Conservation (phyloP, 2,797 vertebrate species). For the Gobionotothen gibberifrons region DNA sequence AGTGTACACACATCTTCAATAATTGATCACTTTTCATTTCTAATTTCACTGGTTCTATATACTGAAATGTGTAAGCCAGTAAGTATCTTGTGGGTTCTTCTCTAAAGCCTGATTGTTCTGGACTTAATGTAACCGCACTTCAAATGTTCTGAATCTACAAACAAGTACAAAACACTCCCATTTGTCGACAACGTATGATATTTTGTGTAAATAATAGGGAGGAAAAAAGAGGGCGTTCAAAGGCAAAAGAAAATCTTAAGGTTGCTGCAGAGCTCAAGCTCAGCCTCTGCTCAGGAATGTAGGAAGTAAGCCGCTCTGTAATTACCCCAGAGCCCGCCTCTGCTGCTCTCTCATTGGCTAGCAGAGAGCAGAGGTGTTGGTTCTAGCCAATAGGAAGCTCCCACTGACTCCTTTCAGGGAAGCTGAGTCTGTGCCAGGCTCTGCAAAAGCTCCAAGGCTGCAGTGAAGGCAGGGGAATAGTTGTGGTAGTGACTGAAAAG, state of each 20-base stretch:
- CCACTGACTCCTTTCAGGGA: slow-evolving; percentile 18
- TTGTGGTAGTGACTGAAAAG: slow-evolving; percentile 60
- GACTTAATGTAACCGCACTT: background rate
- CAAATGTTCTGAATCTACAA: background rate
- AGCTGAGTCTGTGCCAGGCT: slow-evolving; percentile 53
- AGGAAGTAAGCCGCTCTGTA: slow-evolving; percentile 74
- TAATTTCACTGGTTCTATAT: background rate
- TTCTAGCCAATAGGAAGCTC: slow-evolving; percentile 41
- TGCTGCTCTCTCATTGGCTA: slow-evolving; percentile 53
- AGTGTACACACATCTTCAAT: no score
- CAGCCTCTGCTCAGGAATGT: slow-evolving; percentile 71
- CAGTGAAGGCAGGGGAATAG: slow-evolving; percentile 59
- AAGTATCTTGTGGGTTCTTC: background rate
- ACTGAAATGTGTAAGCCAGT: background rate
- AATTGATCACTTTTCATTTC: no score
- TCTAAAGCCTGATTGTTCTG: background rate
- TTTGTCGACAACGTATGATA: background rate
- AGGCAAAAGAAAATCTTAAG: slow-evolving; percentile 17
- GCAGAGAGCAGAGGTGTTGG: slow-evolving; percentile 1
- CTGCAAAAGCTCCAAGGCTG: slow-evolving; percentile 63
- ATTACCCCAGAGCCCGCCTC: slow-evolving; percentile 62
- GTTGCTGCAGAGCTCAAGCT: slow-evolving; percentile 47
- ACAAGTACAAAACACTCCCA: background rate
- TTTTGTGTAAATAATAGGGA: slow-evolving; percentile 2
- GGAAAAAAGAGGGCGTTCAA: background rate